Evolutionary conservation across 2,888 invertebrate species (phyloP), one percentile per base, ranked within the genome.

Genomic region (Phrixothrix hirtus): DNA sequence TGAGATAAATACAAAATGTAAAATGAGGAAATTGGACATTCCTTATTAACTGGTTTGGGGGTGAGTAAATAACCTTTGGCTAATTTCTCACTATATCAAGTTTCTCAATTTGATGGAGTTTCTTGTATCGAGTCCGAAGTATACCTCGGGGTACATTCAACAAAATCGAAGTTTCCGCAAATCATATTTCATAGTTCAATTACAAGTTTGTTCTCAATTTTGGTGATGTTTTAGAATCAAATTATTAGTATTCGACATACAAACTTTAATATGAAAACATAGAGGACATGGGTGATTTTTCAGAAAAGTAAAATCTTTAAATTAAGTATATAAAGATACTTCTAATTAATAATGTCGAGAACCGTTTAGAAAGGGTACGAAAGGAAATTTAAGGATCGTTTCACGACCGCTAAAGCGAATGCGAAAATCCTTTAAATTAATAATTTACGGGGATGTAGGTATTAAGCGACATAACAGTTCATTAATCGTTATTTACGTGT

Each of bases 401-500:
- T 39, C n/a, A 29, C 25, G 15, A 29, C 17, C 27, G 17, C 1
- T 14, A n/a, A n/a, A 11, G 16, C 6, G 25, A 25, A 36, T 12
- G 7, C 11, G 3, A 36, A 36, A 36, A 36, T 36, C 25, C 13
- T 2, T 16, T 9, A 25, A 36, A 36, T 36, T 36, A 36, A 25
- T 36, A 36, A 36, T 36, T 21, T 30, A 30, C 30, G 2, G 10
- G n/a, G 21, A 1, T 13, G 25, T 36, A 21, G 25, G 21, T 36
- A 36, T 36, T 25, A 36, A 25, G 7, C 36, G 4, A 25, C 21
- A 25, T 25, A 36, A 25, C 36, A 36, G 36, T 36, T 36, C 36
- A 39, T 39, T 39, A 39, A 29, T 39, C 39, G 29, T 39, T 29
- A 39, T 39, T 29, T 39, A 29, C 15, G 29, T 29, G 39, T 39